Conservation (phyloP, 2,797 vertebrate species). For the Neostethus bicornis region DNA sequence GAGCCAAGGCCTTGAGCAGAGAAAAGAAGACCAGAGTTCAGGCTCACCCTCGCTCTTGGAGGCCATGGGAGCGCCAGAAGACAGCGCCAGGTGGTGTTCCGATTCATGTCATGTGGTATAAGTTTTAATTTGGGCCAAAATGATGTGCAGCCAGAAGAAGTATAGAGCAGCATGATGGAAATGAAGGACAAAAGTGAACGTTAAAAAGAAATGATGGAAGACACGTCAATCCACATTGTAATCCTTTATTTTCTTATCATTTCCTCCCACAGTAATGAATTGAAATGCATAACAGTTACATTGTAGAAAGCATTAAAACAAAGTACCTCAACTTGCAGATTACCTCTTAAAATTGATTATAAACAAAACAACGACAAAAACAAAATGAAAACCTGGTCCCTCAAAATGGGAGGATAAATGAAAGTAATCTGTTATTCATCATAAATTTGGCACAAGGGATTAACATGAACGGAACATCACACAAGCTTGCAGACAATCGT, state of each 20-base stretch:
- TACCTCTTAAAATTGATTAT: slow-evolving; percentile 98
- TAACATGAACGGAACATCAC: slow-evolving; percentile 97
- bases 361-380: slow-evolving; percentile 93
- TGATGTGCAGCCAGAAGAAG: slow-evolving; percentile 57
- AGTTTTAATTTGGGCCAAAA: slow-evolving; percentile 38
- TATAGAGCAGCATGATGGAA: slow-evolving; percentile 17
- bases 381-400: slow-evolving; percentile 90
- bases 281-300: slow-evolving; percentile 99
- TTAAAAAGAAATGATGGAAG: slow-evolving; percentile 33
- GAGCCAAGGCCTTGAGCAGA: slow-evolving; percentile 66
- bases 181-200: slow-evolving; percentile 25
- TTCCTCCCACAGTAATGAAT: slow-evolving; percentile 98
- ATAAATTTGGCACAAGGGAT: slow-evolving; percentile 96
- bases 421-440: slow-evolving; percentile 91
- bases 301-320: slow-evolving; percentile 99
- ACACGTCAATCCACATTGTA: slow-evolving; percentile 84
- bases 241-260: slow-evolving; percentile 98
- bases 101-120: slow-evolving; percentile 49
- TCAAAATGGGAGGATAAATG: slow-evolving; percentile 90
- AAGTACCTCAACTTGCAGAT: slow-evolving; percentile 99
- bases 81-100: slow-evolving; percentile 73
- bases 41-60: slow-evolving; percentile 61
- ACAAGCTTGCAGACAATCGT: slow-evolving; percentile 98
- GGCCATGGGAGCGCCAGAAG: slow-evolving; percentile 75
- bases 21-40: slow-evolving; percentile 73